Base-by-base conservation (phyloP, 2,797 vertebrate species). In the Manis crassicaudata region DNA sequence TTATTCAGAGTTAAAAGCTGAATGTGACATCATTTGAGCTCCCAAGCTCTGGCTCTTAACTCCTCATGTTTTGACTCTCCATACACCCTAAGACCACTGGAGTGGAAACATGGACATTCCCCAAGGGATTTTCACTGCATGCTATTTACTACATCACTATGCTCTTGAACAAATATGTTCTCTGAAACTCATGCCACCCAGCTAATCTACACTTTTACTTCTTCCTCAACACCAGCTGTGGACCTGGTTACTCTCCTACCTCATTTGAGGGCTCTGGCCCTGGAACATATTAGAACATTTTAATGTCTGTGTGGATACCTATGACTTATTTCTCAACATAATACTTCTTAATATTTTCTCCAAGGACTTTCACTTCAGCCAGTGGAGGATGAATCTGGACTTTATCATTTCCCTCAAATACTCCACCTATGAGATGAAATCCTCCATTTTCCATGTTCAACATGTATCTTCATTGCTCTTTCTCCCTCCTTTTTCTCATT, bases 141-240 rank as follows among this genome's bases (percentile, higher is more conserved):
- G 17, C 58, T 84, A 16, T 3, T 68, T 60, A 52, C 25, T 68
- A 32, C 13, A 58, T 40, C 12, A 35, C 58, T 52, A 77, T 8
- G 3, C 0, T n/a, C 18, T 8, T 12, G 1, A 37, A 60, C 18
- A 18, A 32, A n/a, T 5, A 40, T 35, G 13, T 21, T 20, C 65
- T 43, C 43, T 2, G 2, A 52, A 73, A 37, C 23, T 58, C 37
- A 81, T 58, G 50, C 29, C 35, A 73, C n/a, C 4, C 12, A 68
- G 32, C 52, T 87, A 58, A 65, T 12, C 58, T 77, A 17, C 2
- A 46, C 29, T 60, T 16, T 52, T 7, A 23, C 18, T n/a, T 65
- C 50, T 79, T 72, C 20, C 21, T 7, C 21, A 17, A 20, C 43
- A 52, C 17, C n/a, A 63, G 5, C 81, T 46, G 8, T 82, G 50